Base-by-base conservation (phyloP, 2,888 invertebrate species). In the Auanema sp. region DNA sequence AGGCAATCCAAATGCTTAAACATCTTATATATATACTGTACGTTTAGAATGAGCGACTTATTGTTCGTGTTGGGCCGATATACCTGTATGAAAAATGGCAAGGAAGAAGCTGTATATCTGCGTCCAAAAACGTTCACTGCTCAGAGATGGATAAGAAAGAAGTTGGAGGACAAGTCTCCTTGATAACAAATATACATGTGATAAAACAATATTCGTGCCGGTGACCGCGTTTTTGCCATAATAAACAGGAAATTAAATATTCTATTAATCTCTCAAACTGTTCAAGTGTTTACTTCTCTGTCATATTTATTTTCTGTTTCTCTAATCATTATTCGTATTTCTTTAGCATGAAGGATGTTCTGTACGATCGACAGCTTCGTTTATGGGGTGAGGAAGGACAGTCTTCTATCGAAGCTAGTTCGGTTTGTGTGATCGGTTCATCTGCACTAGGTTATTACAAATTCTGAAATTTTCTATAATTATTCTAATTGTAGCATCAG, bases 301-400 rank as follows among this genome's bases (percentile, higher is more conserved):
- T 47, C 4, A 47, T 16, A 47, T 10, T 5, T 47, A 10, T 47
- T 16, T 47, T 6, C 47, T 47, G 47, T 18, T 47, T 47, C 10
- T 47, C 16, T 21, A 10, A 14, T 10, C 18, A 24, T 16, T 24
- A 57, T 25, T 11, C 24, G 5, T 16, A 5, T 42, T 4, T 40
- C 42, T 56, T 41, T 43, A 40, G 53, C n/a, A 64, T 64, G 65
- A 58, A 65, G 60, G 65, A 75, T 42, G 47, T 68, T 16, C 74
- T 78, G 3, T 91, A 91, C 82, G 91, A 91, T 85, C 88, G 91
- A 79, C 91, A 92, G 85, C 86, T 92, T 66, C 87, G 90, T 83
- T 88, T 99, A 79, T 99, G 98, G 98, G 97, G 97, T 69, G 97
- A 98, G 84, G 94, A 96, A 86, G 98, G 98, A 0, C 98, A 98